phyloP scores from a whole-genome alignment of 1,140 invertebrate genomes.

The Hylaeus volcanicus region DNA sequence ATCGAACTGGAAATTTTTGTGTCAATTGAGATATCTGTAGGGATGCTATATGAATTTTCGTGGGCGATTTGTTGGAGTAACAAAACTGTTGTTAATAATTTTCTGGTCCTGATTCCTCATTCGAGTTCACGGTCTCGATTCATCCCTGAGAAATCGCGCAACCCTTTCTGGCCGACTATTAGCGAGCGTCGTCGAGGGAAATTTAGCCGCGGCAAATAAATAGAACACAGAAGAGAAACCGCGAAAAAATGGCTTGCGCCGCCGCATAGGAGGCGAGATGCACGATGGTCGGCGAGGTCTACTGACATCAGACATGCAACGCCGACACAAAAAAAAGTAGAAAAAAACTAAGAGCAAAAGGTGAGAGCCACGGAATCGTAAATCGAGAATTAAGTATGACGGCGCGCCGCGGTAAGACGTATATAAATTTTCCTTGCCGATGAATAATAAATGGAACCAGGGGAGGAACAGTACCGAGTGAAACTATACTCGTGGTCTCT shows the following conservation, averaged over 20 bases:
- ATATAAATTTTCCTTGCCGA: slow-evolving; percentile 69
- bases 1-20: too few species aligned
- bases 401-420: slow-evolving; percentile 51
- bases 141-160: too few species aligned
- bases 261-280: too few species aligned
- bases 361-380: slow-evolving; percentile 55
- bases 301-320: slow-evolving; percentile 47
- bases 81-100: too few species aligned
- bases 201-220: too few species aligned
- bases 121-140: too few species aligned
- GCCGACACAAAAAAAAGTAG: not conserved
- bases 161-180: too few species aligned
- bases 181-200: too few species aligned
- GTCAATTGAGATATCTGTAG: too few species aligned
- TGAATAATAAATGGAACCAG: slow-evolving; percentile 74
- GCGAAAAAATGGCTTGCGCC: not conserved
- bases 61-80: too few species aligned
- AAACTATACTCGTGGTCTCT: not conserved
- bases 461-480: slow-evolving; percentile 27
- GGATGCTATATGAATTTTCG: too few species aligned
- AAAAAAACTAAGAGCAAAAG: not conserved
- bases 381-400: slow-evolving; percentile 63
- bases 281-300: not conserved
- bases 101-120: too few species aligned
- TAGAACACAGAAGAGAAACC: not conserved